Percentiles rank a stretch among this genome's conserved stretches.
Conservation (phyloP, 2,797 vertebrate genomes). For the Jordanella pulchra region DNA sequence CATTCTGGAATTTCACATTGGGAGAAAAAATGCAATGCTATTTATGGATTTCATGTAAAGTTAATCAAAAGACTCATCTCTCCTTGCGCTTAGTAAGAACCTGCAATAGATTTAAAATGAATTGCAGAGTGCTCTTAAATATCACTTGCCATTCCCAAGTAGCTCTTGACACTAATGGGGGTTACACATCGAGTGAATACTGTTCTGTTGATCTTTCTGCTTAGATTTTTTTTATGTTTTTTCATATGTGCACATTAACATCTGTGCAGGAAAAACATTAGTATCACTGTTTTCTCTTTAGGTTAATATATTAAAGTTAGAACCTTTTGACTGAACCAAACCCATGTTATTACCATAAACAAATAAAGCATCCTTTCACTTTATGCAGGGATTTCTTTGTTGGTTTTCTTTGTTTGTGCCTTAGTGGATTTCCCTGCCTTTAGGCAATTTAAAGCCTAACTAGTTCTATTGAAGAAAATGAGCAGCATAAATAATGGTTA, state of each 20-base stretch:
- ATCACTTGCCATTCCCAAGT: slow-evolving; percentile 1
- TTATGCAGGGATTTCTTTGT: background rate
- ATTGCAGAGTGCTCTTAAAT: slow-evolving; percentile 15
- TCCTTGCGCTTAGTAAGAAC: slow-evolving; percentile 13
- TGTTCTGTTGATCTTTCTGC: too few species aligned
- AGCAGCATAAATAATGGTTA: slow-evolving; percentile 29
- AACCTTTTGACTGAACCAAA: background rate
- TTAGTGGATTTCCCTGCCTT: background rate
- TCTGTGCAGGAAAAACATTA: background rate
- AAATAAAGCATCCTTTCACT: slow-evolving; percentile 3
- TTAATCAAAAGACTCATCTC: slow-evolving; percentile 35
- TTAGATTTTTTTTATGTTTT: background rate
- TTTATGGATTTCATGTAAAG: slow-evolving; percentile 38
- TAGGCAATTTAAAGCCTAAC: background rate
- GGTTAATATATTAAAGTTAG: background rate
- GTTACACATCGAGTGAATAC: slow-evolving; percentile 5
- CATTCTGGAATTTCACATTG: slow-evolving; percentile 8
- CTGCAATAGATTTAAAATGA: slow-evolving; percentile 15
- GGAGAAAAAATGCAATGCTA: slow-evolving; percentile 20
- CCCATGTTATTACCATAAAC: background rate
- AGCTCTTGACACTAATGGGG: background rate
- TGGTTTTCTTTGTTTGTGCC: slow-evolving; percentile 10
- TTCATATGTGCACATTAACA: background rate
- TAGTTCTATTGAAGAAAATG: slow-evolving; percentile 20
- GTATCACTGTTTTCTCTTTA: background rate